Conservation (phyloP, 2,113 vertebrate genomes). For the Candoia aspera region DNA sequence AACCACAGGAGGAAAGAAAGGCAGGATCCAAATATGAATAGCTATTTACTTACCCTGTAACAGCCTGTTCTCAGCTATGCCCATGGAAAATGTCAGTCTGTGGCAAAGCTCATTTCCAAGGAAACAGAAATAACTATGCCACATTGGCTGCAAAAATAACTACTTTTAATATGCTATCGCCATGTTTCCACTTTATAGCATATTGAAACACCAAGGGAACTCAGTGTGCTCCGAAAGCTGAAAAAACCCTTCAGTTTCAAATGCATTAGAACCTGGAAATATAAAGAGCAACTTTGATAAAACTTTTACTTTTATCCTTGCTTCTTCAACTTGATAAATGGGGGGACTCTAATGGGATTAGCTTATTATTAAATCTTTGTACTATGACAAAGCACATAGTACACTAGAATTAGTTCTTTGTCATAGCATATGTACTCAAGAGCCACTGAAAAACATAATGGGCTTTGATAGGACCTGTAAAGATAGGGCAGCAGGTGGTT, state of each 20-base stretch:
- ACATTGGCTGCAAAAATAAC: neutral
- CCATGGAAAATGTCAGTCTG: neutral
- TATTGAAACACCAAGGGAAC: neutral
- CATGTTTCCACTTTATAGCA: neutral
- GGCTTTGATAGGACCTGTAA: too few relatives aligned
- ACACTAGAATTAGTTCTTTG: neutral
- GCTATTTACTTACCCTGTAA: neutral
- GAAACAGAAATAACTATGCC: neutral
- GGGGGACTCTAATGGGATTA: neutral
- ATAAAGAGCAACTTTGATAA: neutral
- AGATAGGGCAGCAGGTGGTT: neutral
- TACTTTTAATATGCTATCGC: neutral
- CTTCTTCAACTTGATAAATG: neutral
- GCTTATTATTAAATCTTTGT: neutral
- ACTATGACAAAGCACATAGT: too few relatives aligned
- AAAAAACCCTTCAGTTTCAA: neutral
- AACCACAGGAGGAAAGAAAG: neutral
- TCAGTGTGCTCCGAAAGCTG: neutral
- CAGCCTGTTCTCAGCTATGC: neutral
- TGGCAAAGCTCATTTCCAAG: neutral
- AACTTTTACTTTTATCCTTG: neutral
- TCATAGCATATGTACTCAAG: neutral
- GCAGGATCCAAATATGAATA: neutral
- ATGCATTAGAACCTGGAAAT: neutral
- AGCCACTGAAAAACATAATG: too few relatives aligned